phyloP scores from a whole-genome alignment of 2,888 invertebrate species.

The Eristalis tenax region DNA sequence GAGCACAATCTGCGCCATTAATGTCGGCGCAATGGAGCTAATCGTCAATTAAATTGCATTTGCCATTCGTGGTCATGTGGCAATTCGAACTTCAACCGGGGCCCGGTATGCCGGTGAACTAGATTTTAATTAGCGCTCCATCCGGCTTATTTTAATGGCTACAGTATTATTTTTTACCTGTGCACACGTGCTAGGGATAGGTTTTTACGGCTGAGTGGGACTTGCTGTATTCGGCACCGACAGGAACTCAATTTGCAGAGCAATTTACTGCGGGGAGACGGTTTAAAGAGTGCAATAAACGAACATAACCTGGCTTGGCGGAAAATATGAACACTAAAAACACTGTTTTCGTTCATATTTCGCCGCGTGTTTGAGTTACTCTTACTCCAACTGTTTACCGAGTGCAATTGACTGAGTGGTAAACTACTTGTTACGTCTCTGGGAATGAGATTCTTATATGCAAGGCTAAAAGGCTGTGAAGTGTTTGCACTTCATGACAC shows the following conservation, averaged over 20 bases:
- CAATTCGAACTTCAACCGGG: slow-evolving; percentile 21
- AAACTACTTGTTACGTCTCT: too few relatives aligned
- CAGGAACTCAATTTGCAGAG: not conserved
- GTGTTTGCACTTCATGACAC: too few relatives aligned
- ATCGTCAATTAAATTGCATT: slow-evolving; percentile 50
- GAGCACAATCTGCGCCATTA: slow-evolving; percentile 21
- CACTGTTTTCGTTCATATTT: not conserved
- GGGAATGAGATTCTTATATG: too few relatives aligned
- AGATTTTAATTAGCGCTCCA: slow-evolving; percentile 41
- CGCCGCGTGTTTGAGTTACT: too few relatives aligned
- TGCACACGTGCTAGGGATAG: not conserved
- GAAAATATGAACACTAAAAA: not conserved
- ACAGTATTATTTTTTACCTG: not conserved
- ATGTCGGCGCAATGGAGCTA: slow-evolving; percentile 25
- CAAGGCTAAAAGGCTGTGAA: too few relatives aligned
- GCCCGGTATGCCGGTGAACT: not conserved
- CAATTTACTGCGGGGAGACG: not conserved
- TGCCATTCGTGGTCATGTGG: slow-evolving; percentile 26
- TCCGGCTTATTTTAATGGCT: slow-evolving; percentile 17
- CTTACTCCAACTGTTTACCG: too few relatives aligned
- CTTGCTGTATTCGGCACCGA: not conserved
- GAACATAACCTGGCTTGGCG: slow-evolving; percentile 1
- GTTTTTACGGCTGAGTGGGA: not conserved
- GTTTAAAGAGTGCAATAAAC: not conserved
- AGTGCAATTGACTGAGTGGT: too few relatives aligned